phyloP scores from a whole-genome alignment of 2,797 vertebrate species.

The Stomatorhinus walkeri region DNA sequence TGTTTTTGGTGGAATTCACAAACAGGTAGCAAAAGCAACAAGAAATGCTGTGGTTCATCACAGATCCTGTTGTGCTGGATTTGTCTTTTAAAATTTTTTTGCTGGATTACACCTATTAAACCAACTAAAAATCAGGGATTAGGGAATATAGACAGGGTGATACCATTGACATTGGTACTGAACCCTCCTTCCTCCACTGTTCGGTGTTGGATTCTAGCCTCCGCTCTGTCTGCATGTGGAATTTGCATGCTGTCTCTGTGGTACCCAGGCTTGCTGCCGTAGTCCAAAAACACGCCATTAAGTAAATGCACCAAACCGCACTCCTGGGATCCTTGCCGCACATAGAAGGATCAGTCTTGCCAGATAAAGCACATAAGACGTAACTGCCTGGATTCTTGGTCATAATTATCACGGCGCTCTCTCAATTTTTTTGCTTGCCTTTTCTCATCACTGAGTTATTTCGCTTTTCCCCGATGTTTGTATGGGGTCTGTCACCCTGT shows the following conservation, averaged over 20 bases:
- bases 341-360: neutral
- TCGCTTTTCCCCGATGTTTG: neutral
- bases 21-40: neutral
- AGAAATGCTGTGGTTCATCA: neutral
- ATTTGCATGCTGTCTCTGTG: neutral
- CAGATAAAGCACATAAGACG: neutral
- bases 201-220: neutral
- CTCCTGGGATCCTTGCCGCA: neutral
- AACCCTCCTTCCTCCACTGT: neutral
- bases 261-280: neutral
- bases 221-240: neutral
- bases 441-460: neutral
- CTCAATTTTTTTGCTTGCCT: neutral
- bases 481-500: neutral
- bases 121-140: neutral
- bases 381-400: neutral
- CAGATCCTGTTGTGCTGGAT: neutral
- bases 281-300: neutral
- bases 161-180: neutral
- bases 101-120: neutral
- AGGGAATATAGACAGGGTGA: neutral
- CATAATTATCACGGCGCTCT: neutral
- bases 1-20: neutral
- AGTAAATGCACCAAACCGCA: neutral
- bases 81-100: neutral